phyloP scores from a whole-genome alignment of 2,113 vertebrate genomes.

The Variabilichromis moorii region DNA sequence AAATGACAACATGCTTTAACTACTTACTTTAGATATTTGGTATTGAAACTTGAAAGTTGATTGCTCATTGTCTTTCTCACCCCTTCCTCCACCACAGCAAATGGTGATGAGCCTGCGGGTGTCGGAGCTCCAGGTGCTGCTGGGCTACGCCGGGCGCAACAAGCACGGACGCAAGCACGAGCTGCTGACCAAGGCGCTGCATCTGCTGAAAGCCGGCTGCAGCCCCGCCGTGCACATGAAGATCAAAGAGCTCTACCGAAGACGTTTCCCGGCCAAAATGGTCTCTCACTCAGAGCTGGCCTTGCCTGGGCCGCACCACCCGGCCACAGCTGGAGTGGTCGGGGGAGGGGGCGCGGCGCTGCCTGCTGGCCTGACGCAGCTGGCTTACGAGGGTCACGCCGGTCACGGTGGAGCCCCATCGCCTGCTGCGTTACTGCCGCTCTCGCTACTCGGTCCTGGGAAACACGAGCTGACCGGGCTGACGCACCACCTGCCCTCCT shows the following conservation, averaged over 20 bases:
- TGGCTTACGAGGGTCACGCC: slow-evolving; percentile 85
- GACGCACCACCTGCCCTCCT: slow-evolving; percentile 84
- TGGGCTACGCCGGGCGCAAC: slow-evolving; percentile 97
- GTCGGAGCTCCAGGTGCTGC: slow-evolving; percentile 96
- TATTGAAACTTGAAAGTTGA: neutral
- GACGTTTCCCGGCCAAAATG: slow-evolving; percentile 96
- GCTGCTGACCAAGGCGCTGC: slow-evolving; percentile 95
- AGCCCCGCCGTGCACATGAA: slow-evolving; percentile 98
- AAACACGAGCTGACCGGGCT: slow-evolving; percentile 90
- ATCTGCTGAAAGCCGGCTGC: slow-evolving; percentile 94
- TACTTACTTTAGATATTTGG: neutral
- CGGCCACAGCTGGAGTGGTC: slow-evolving; percentile 50
- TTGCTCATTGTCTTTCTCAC: neutral
- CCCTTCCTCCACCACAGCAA: slow-evolving; percentile 74
- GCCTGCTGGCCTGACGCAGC: slow-evolving; percentile 84
- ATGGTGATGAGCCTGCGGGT: slow-evolving; percentile 99
- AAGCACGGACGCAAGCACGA: slow-evolving; percentile 99
- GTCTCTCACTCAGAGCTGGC: slow-evolving; percentile 87
- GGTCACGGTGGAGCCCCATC: slow-evolving; percentile 84
- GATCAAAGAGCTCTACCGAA: slow-evolving; percentile 97
- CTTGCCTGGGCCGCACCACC: slow-evolving; percentile 82
- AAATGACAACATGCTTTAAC: neutral
- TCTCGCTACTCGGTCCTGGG: slow-evolving; percentile 87
- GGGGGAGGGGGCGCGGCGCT: slow-evolving; percentile 70
- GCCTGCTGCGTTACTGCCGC: slow-evolving; percentile 81